phyloP scores from a whole-genome alignment of 2,888 invertebrate species.

The Drosophila falleni region DNA sequence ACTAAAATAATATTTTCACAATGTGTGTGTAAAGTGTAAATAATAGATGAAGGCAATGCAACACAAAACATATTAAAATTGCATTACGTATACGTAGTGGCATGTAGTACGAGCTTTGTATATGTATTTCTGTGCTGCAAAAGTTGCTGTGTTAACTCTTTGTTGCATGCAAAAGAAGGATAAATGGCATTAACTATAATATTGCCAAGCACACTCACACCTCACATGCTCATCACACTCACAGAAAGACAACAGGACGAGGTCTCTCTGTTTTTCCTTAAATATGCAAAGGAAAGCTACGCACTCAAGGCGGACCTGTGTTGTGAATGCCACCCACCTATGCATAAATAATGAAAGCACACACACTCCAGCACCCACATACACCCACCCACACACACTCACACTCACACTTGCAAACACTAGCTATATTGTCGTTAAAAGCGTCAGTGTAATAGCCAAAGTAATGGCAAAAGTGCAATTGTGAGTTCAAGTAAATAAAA shows the following conservation, averaged over 20 bases:
- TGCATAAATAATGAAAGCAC: constrained; percentile 77
- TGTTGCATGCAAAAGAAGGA: constrained; percentile 68
- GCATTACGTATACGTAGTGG: constrained; percentile 41
- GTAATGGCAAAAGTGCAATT: constrained; percentile 82
- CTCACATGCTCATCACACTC: constrained; percentile 5
- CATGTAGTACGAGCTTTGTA: constrained; percentile 2
- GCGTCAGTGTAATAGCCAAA: constrained; percentile 80
- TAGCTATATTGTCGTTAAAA: constrained; percentile 67
- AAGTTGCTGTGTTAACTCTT: constrained; percentile 61
- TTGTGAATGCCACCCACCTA: constrained; percentile 63
- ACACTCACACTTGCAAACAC: constrained; percentile 11
- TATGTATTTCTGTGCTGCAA: constrained; percentile 16
- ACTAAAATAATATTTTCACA: constrained; percentile 22
- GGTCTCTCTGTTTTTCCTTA: constrained; percentile 38
- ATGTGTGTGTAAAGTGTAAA: constrained; percentile 24
- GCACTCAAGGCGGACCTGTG: constrained; percentile 46
- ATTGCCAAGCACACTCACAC: constrained; percentile 26
- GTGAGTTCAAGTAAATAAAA: constrained; percentile 82
- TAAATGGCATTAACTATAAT: constrained; percentile 69
- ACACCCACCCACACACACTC: constrained; percentile 12
- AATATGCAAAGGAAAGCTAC: constrained; percentile 72
- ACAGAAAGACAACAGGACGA: constrained; percentile 10
- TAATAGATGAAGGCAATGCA: constrained; percentile 42
- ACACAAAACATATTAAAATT: constrained; percentile 67
- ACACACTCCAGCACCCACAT: constrained; percentile 33